These are phyloP conservation scores for Paedocypris micromegethes DNA, from an alignment of 2,797 vertebrate species.

Conservation along the genomic window DNA sequence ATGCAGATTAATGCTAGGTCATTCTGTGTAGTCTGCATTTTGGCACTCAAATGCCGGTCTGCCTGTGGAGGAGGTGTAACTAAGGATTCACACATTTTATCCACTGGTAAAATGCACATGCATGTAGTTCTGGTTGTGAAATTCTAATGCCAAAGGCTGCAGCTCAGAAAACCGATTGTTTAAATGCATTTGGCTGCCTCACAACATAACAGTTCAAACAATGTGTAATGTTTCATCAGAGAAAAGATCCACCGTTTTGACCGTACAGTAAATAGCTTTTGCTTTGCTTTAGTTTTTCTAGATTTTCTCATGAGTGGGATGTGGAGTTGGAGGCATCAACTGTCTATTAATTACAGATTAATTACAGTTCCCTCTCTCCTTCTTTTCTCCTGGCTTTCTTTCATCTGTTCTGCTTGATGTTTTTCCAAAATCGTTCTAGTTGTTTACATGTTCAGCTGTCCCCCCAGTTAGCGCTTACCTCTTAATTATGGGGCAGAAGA, in stretches of 20 bases:
- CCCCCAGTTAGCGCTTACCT: background rate
- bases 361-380: slow-evolving; percentile 10
- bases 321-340: slow-evolving; percentile 20
- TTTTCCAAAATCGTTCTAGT: slow-evolving; percentile 7
- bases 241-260: slow-evolving; percentile 22
- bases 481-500: too few relatives aligned
- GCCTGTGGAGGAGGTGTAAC: slow-evolving; percentile 75
- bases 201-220: background rate
- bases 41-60: slow-evolving; percentile 81
- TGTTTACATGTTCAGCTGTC: background rate
- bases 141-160: too few relatives aligned
- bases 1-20: slow-evolving; percentile 79
- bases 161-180: too few relatives aligned
- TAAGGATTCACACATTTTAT: slow-evolving; percentile 75
- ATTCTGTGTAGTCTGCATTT: slow-evolving; percentile 72
- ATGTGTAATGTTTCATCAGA: slow-evolving; percentile 21
- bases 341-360: background rate
- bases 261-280: slow-evolving; percentile 4
- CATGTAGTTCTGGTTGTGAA: slow-evolving; percentile 19
- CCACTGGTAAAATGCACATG: slow-evolving; percentile 63
- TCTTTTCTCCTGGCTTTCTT: slow-evolving; percentile 12
- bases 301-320: slow-evolving; percentile 22
- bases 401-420: slow-evolving; percentile 29
- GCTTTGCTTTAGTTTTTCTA: slow-evolving; percentile 2
- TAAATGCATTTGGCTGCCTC: too few relatives aligned